Conservation (phyloP, 23 tunicate species). For the Oikopleura vanhoeffeni region DNA sequence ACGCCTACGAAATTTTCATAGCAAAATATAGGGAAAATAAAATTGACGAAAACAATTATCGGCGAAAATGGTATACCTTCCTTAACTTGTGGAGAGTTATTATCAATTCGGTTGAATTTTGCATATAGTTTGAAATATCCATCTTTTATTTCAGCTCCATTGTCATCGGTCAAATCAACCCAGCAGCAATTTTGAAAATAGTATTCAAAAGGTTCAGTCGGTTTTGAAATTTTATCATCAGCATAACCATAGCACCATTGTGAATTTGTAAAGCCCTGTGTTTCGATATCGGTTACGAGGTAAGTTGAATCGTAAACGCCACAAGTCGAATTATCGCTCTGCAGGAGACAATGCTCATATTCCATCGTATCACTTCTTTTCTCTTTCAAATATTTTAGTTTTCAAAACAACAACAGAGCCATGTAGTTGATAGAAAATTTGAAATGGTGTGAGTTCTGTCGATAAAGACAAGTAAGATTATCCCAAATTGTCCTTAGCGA, state of each 20-base stretch:
- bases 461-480: no score
- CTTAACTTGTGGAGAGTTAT: constrained; percentile 4
- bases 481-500: no score
- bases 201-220: constrained; percentile 3
- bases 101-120: not conserved
- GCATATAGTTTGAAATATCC: not conserved
- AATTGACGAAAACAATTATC: no score
- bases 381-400: no score
- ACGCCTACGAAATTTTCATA: no score
- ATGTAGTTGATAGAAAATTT: no score
- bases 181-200: constrained; percentile 14
- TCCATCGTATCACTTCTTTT: not conserved
- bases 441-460: no score
- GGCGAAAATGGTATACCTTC: not conserved
- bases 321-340: no score
- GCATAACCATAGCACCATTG: constrained; percentile 6
- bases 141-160: not conserved
- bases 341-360: not conserved
- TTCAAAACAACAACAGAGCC: no score
- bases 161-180: constrained; percentile 10
- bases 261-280: not conserved
- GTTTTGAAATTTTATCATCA: not conserved
- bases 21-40: no score
- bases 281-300: not conserved
- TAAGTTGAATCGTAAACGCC: not conserved